Percentiles rank a stretch among this genome's conserved stretches.
Evolutionary conservation across 1,140 invertebrate genomes (phyloP).

Genomic region (Macrotrachela quadricornifera): DNA sequence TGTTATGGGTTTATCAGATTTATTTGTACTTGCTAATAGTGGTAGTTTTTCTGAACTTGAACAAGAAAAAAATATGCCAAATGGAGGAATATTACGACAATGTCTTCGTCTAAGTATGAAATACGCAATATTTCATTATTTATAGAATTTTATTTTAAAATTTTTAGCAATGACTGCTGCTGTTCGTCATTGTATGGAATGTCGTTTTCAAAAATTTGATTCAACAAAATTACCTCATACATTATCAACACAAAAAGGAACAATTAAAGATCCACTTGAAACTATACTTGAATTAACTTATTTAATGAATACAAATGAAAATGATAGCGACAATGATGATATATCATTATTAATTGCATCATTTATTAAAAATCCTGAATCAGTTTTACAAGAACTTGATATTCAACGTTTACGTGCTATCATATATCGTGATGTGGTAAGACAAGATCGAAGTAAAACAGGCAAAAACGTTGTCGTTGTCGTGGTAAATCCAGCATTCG

Average conservation of each 20-base stretch:
- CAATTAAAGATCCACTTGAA: constrained; percentile 3
- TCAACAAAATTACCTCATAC: no score
- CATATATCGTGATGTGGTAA: constrained; percentile 95
- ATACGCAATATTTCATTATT: not conserved
- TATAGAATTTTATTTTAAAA: constrained; percentile 12
- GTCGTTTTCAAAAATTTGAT: no score
- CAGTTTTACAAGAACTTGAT: constrained; percentile 93
- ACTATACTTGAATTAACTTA: constrained; percentile 1
- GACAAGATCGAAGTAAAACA: constrained; percentile 21
- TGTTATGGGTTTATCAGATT: constrained; percentile 90
- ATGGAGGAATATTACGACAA: constrained; percentile 84
- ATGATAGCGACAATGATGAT: not conserved
- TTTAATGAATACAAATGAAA: not conserved
- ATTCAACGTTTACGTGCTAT: constrained; percentile 86
- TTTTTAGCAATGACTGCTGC: not conserved
- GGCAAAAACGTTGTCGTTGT: constrained; percentile 4
- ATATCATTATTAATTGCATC: no score
- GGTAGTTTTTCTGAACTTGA: constrained; percentile 90
- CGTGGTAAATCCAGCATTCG: not conserved
- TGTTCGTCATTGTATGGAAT: constrained; percentile 3
- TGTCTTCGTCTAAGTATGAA: constrained; percentile 66
- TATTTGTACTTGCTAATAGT: constrained; percentile 87
- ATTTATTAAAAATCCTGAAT: constrained; percentile 47
- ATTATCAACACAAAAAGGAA: no score
- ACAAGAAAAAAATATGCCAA: constrained; percentile 99